Base-by-base conservation (phyloP, 2,888 invertebrate genomes). In the Hypsopygia costalis region DNA sequence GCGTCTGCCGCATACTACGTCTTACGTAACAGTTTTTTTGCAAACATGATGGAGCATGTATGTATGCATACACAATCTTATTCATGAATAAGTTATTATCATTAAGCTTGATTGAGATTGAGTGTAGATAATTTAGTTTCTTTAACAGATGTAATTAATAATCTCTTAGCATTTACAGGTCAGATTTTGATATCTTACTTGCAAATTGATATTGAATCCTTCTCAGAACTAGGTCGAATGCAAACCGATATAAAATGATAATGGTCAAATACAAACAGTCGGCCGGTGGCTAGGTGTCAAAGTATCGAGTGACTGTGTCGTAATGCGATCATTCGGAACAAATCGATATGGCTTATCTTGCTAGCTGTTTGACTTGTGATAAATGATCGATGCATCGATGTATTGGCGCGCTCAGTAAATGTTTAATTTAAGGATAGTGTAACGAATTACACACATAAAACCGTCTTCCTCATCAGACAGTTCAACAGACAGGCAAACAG, bases 301-400 rank as follows among this genome's bases (percentile, higher is more conserved):
- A 65, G 73, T 75, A 72, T 80, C 71, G 67, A 59, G 59, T 79
- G 65, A 55, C 64, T 55, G 52, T 78, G 64, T 81, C 69, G 83
- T 76, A 81, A 83, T 72, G 64, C 64, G 77, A 82, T 81, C 76
- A 60, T 49, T 60, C 61, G 71, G 67, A 78, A 76, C 68, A 63
- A 79, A 77, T 79, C 76, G 76, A 81, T 83, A 82, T 70, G 56
- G 61, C 67, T 81, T 81, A 81, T 79, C 77, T 73, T 54, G 53
- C 52, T 59, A 60, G 56, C 52, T 71, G 64, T 75, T 77, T 77
- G 74, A 75, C 63, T 79, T 69, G 70, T 63, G 77, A 86, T 81
- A 80, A 67, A 68, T 62, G 61, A 66, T 63, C 52, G 46, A 66
- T 58, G 69, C 65, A 69, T 66, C 64, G 64, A 69, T 78, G 78